Conservation (phyloP, 2,797 vertebrate species). For the Phoxinus dragarum region DNA sequence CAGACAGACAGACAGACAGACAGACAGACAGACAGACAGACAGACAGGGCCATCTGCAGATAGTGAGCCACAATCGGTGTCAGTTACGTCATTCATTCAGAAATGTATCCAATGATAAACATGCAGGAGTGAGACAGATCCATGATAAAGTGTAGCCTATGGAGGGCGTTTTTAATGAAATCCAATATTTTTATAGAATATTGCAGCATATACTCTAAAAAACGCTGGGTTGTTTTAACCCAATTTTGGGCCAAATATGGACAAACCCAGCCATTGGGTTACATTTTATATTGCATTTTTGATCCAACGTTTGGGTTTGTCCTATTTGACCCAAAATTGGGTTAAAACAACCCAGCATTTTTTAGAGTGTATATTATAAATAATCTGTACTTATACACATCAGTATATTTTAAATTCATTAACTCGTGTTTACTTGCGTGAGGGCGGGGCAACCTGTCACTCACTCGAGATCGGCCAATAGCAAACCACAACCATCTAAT, state of each 20-base stretch:
- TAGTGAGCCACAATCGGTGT: not conserved
- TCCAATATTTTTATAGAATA: not conserved
- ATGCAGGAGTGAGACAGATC: not conserved
- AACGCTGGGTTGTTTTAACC: too few species aligned
- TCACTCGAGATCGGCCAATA: not conserved
- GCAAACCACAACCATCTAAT: not conserved
- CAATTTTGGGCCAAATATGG: too few species aligned
- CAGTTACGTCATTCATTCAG: not conserved
- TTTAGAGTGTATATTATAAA: too few species aligned
- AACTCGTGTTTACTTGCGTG: not conserved
- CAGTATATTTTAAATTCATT: not conserved
- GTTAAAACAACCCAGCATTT: too few species aligned
- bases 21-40: constrained; percentile 32
- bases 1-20: constrained; percentile 32
- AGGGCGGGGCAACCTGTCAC: not conserved
- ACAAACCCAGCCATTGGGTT: too few species aligned
- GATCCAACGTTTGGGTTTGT: too few species aligned
- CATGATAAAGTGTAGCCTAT: not conserved
- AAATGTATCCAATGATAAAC: not conserved
- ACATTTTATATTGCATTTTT: too few species aligned
- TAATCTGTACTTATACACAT: not conserved
- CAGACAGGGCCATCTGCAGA: constrained; percentile 34
- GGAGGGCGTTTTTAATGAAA: not conserved
- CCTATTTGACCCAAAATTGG: too few species aligned
- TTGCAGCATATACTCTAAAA: not conserved